Evolutionary conservation across 1,140 invertebrate species (phyloP), one percentile per base, ranked within the genome.

Genomic region (Calephelis virginiensis): DNA sequence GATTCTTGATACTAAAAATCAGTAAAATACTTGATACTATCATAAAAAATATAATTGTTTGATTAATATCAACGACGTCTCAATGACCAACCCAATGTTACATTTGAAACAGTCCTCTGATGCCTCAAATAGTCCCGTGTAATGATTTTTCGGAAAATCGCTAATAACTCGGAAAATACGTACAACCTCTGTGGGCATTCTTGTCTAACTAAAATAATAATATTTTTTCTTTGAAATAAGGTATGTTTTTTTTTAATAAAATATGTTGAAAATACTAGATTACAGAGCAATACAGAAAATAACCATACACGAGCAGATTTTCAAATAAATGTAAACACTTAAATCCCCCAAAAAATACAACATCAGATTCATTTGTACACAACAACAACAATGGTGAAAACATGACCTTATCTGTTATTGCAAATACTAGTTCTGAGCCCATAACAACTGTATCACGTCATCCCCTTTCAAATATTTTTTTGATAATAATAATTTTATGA

Each of bases 111-210:
- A 50, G 49, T 50, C 13, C 49, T 14, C 49, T 50, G 49, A 14
- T 50, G 8, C 13, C 49, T 50, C 13, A 50, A 50, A 14, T n/a
- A 50, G 49, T 50, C 48, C 48, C 48, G n/a, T 49, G 48, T 49
- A 6, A 49, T 7, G 48, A 49, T 12, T 49, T 49, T 49, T 49
- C 11, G 12, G n/a, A 49, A 49, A 49, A 49, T 49, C n/a, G 48
- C n/a, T 49, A 6, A 49, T 14, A 49, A 13, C 48, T 49, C 4
- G 48, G 3, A 49, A 49, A 49, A 49, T 49, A 49, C 48, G 48
- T 14, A 14, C 14, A 14, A 50, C 8, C 14, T 14, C 49, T 14
- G 49, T 17, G 13, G 13, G 49, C 8, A n/a, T 8, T 8, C 13
- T 50, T 14, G 10, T 14, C 8, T 50, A 17, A 50, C 13, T 50